Evolutionary conservation across 2,888 invertebrate species (phyloP).

Genomic region (Mesorhabditis sp.): DNA sequence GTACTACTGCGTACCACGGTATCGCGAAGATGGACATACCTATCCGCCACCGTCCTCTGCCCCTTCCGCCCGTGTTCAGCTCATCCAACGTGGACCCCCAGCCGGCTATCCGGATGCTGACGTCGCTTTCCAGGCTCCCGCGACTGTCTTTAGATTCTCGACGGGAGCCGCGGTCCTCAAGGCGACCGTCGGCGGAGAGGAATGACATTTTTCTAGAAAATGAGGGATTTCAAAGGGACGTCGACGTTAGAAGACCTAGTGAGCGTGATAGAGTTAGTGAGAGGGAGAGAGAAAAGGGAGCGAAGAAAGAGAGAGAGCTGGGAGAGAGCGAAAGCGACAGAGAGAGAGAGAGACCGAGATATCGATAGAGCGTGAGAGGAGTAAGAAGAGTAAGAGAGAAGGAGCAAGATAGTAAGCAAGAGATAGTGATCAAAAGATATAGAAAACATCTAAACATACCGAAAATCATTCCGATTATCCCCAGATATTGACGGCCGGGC

Average conservation of each 20-base stretch:
- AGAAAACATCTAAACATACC: too few relatives aligned
- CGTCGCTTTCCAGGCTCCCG: slow-evolving; percentile 51
- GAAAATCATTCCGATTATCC: slow-evolving; percentile 17
- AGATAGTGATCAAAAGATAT: background rate
- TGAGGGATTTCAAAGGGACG: too few relatives aligned
- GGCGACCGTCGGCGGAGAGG: slow-evolving; percentile 53
- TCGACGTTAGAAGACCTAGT: too few relatives aligned
- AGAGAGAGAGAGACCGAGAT: too few relatives aligned
- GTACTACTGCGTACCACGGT: too few relatives aligned
- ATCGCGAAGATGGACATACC: too few relatives aligned
- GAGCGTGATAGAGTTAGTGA: too few relatives aligned
- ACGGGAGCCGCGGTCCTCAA: slow-evolving; percentile 46
- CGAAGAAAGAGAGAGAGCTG: too few relatives aligned
- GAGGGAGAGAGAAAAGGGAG: too few relatives aligned
- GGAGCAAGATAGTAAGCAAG: background rate
- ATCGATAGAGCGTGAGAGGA: too few relatives aligned
- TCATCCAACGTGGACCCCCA: background rate
- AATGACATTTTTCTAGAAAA: slow-evolving; percentile 53
- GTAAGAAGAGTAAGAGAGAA: too few relatives aligned
- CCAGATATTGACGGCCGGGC: slow-evolving; percentile 52
- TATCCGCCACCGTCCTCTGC: background rate
- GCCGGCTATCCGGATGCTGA: slow-evolving; percentile 47
- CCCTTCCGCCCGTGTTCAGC: background rate
- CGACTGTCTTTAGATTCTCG: slow-evolving; percentile 49
- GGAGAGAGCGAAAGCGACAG: too few relatives aligned